phyloP scores from a whole-genome alignment of 2,888 invertebrate genomes.

The Schrankia costaestrigalis region DNA sequence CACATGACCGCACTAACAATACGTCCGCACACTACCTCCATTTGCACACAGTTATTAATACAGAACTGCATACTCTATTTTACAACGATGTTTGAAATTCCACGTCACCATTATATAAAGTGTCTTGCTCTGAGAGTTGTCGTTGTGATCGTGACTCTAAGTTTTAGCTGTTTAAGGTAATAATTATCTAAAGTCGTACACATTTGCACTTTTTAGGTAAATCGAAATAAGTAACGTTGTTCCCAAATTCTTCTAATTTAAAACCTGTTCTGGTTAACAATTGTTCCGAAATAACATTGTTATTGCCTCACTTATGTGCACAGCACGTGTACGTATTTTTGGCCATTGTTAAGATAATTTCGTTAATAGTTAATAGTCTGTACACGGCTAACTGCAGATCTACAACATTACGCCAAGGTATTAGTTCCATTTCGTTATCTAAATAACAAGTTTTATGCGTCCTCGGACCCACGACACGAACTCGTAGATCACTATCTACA shows the following conservation, averaged over 20 bases:
- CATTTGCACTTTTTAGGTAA: not conserved
- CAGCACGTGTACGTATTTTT: constrained; percentile 9
- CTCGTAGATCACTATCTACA: constrained; percentile 2
- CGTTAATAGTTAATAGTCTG: constrained; percentile 10
- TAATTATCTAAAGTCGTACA: constrained; percentile 8
- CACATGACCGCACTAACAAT: not conserved
- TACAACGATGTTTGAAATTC: not conserved
- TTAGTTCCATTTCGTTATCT: constrained; percentile 18
- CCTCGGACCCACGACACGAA: constrained; percentile 5
- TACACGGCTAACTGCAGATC: constrained; percentile 21
- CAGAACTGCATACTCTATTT: not conserved
- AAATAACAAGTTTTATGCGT: constrained; percentile 11
- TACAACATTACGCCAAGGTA: constrained; percentile 13
- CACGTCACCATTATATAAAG: constrained; percentile 11
- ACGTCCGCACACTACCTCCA: not conserved
- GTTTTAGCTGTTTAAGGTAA: no score
- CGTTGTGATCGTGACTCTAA: no score
- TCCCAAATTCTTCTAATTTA: constrained; percentile 2
- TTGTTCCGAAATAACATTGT: not conserved
- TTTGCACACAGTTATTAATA: constrained; percentile 9
- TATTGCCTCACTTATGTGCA: no score
- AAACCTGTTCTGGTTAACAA: constrained; percentile 1
- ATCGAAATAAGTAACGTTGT: not conserved
- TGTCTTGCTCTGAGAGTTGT: constrained; percentile 14
- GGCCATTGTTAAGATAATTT: constrained; percentile 12